phyloP scores from a whole-genome alignment of 2,797 vertebrate species.

The Heterohyrax brucei region DNA sequence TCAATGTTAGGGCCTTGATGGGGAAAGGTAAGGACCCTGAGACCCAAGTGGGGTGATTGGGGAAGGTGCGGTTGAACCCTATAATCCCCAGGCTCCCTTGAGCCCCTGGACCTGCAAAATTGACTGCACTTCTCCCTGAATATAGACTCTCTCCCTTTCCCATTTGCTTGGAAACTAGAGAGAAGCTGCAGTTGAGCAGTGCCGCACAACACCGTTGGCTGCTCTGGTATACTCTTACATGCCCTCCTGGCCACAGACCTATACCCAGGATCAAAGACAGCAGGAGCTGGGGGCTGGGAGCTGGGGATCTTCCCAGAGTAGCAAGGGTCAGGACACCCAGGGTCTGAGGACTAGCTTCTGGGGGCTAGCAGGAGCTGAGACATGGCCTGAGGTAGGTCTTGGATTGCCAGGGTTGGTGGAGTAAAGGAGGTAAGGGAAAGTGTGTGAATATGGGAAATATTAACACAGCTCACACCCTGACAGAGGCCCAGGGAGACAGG shows the following conservation, averaged over 20 bases:
- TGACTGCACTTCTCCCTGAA: not conserved
- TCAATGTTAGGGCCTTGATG: not conserved
- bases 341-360: not conserved
- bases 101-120: too few species aligned
- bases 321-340: not conserved
- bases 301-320: not conserved
- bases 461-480: not conserved
- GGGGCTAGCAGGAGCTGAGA: not conserved
- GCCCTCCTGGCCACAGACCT: not conserved
- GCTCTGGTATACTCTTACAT: too few species aligned
- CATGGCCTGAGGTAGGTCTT: not conserved
- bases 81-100: too few species aligned
- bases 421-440: not conserved
- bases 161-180: not conserved
- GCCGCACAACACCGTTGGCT: too few species aligned
- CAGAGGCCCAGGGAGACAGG: not conserved
- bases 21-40: not conserved
- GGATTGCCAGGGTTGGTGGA: not conserved
- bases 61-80: not conserved
- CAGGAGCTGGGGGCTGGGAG: not conserved
- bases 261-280: not conserved
- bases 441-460: not conserved
- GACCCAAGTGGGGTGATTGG: too few species aligned
- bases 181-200: not conserved
- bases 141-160: too few species aligned